Conservation (phyloP, 1,140 invertebrate species). For the Plodia interpunctella region DNA sequence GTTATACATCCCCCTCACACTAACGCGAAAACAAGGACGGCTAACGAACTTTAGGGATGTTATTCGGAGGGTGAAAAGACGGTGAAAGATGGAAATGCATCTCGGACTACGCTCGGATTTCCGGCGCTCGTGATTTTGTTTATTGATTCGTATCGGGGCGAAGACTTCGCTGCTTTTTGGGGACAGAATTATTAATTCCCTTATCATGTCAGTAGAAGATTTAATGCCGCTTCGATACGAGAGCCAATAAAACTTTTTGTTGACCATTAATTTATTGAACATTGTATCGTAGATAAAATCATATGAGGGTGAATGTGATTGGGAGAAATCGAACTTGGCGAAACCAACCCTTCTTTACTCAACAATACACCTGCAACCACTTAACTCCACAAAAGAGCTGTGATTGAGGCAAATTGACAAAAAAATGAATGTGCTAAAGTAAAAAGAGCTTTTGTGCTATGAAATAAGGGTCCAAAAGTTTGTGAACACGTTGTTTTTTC, state of each 20-base stretch:
- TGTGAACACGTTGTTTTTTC: neutral
- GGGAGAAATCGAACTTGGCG: neutral
- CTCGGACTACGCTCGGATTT: conserved; percentile 69
- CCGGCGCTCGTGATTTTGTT: conserved; percentile 71
- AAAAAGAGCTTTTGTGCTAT: neutral
- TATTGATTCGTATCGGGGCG: conserved; percentile 67
- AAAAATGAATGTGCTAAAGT: neutral
- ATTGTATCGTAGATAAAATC: neutral
- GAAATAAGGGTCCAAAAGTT: neutral
- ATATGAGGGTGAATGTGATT: conserved; percentile 7
- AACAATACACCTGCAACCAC: conserved; percentile 36
- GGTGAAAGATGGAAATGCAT: conserved; percentile 74
- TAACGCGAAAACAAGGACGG: conserved; percentile 32
- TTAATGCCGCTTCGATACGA: conserved; percentile 36
- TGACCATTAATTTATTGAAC: conserved; percentile 15
- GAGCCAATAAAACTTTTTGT: conserved; percentile 22
- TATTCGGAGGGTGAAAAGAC: conserved; percentile 72
- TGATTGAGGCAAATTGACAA: conserved; percentile 21
- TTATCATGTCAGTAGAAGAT: conserved; percentile 50
- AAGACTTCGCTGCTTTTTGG: conserved; percentile 37
- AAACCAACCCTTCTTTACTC: conserved; percentile 13
- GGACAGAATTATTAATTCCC: conserved; percentile 57
- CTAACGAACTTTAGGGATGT: conserved; percentile 54
- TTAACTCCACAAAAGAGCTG: conserved; percentile 29
- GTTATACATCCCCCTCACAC: conserved; percentile 44